Base-by-base conservation (phyloP, 2,113 vertebrate species). In the Leptodactylus fuscus region DNA sequence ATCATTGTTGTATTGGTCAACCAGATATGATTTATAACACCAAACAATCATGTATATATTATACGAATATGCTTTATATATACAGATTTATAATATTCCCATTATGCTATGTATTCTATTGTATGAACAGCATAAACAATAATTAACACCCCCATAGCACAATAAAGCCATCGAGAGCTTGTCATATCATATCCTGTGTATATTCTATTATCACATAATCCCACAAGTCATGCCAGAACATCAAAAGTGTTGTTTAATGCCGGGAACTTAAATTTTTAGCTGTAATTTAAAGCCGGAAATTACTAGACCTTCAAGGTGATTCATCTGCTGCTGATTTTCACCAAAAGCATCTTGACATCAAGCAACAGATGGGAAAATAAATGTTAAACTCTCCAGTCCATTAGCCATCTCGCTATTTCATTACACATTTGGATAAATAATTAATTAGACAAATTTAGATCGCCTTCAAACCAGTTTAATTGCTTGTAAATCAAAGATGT, bases 401-500 rank as follows among this genome's bases (percentile, higher is more conserved):
- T 65, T 85, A 77, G 44, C 73, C 27, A 34, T 27, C 46, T 48
- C 65, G 60, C 34, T 41, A 69, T 79, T 85, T 85, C 82, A 83
- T 83, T 75, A 75, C 51, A 83, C 36, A 83, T 75, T 60, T 41
- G n/a, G 82, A 83, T 75, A 85, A 79, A 85, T 85, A 79, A 85
- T 85, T 78, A 78, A 85, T 67, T 67, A 75, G 58, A 79, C 74
- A 85, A 67, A 85, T 79, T 69, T 85, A 85, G 41, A 65, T 65
- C 51, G 82, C 53, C 55, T 65, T 77, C 75, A 67, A 70, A 55
- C 46, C 60, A 15, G 58, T 70, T 79, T 78, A 85, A 79, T 85
- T 85, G 83, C 74, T 79, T 83, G 67, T 83, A 83, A 83, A 83
- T 70, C 69, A 83, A 83, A 73, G 22, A 83, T 83, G 69, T 74